These are phyloP conservation scores for Erannis defoliaria DNA, from an alignment of 2,888 invertebrate species.

Conservation along the genomic window DNA sequence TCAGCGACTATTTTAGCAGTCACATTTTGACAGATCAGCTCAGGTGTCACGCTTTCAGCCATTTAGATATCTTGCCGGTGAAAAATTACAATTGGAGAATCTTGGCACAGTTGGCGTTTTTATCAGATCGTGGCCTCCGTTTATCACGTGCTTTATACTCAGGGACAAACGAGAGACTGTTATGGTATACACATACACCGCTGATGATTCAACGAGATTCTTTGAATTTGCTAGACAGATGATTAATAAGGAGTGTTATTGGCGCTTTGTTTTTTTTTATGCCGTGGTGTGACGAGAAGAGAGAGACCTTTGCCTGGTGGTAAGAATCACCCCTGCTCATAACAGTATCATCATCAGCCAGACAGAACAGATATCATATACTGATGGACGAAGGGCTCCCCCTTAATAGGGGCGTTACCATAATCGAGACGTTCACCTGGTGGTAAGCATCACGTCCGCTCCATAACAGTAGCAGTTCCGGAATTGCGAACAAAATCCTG, in stretches of 20 bases:
- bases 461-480: no score
- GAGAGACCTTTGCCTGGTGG: no score
- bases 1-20: constrained; percentile 47
- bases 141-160: constrained; percentile 42
- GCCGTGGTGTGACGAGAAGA: no score
- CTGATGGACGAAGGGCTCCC: no score
- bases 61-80: constrained; percentile 56
- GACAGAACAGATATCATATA: no score
- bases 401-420: no score
- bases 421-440: no score
- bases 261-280: background rate
- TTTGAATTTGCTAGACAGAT: background rate
- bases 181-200: constrained; percentile 8
- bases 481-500: no score
- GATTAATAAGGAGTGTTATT: background rate
- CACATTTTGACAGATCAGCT: constrained; percentile 57
- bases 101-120: constrained; percentile 60
- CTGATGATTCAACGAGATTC: constrained; percentile 12
- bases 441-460: no score
- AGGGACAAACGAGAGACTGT: constrained; percentile 26
- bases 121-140: constrained; percentile 57
- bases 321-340: no score
- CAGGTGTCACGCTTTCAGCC: constrained; percentile 55
- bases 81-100: constrained; percentile 64
- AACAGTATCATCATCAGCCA: no score